Conservation (phyloP, 2,797 vertebrate genomes). For the Myripristis jacobus region DNA sequence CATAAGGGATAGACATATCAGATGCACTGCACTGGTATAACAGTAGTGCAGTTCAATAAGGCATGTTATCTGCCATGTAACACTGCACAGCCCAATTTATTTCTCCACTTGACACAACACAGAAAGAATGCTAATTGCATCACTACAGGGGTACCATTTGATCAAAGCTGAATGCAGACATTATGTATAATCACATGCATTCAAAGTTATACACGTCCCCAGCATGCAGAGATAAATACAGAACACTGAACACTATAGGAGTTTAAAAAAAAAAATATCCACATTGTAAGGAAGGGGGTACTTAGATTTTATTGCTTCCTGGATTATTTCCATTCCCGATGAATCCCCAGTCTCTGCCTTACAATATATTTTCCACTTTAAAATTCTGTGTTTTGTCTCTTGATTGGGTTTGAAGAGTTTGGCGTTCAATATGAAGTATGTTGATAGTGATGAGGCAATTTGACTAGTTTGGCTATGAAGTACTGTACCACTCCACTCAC, state of each 20-base stretch:
- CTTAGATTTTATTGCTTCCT: constrained; percentile 6
- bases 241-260: constrained; percentile 6
- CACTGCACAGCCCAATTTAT: constrained; percentile 19
- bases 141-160: not conserved
- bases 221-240: constrained; percentile 4
- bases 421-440: not conserved
- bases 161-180: constrained; percentile 14
- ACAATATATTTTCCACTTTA: constrained; percentile 19
- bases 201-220: constrained; percentile 15
- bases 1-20: not conserved
- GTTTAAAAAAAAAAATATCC: constrained; percentile 32
- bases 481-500: not conserved
- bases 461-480: not conserved
- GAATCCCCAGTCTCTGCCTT: constrained; percentile 16
- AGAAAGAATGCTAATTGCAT: not conserved
- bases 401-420: constrained; percentile 15
- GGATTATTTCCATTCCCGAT: not conserved
- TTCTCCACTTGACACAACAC: constrained; percentile 4
- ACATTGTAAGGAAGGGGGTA: constrained; percentile 6
- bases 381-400: not conserved
- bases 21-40: not conserved
- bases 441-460: constrained; percentile 1
- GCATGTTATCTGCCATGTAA: constrained; percentile 23
- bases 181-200: constrained; percentile 15
- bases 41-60: constrained; percentile 7